A percentile compares a stretch with the other conserved stretches of the same genome.
Evolutionary conservation across 2,888 invertebrate genomes (phyloP).

Genomic region (Antheraea assamensis): DNA sequence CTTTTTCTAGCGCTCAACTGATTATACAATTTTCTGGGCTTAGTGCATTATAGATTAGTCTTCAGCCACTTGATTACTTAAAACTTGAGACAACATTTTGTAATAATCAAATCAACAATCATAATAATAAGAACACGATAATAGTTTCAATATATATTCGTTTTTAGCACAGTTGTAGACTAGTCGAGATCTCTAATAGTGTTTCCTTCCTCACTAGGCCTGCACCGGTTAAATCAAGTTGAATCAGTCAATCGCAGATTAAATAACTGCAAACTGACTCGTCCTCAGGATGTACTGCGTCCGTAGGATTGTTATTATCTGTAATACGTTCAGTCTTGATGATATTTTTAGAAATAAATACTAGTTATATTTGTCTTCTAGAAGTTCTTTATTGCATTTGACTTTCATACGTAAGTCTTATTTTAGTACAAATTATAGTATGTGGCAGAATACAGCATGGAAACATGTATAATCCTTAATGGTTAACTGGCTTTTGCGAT

Average conservation of each 20-base stretch:
- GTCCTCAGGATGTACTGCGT: background rate
- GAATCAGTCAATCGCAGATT: background rate
- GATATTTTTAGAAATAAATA: slow-evolving; percentile 1
- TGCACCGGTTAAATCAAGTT: background rate
- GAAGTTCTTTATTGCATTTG: background rate
- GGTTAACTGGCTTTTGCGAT: too few relatives aligned
- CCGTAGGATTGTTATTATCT: background rate
- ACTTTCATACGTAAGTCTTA: background rate
- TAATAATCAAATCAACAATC: background rate
- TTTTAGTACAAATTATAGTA: too few relatives aligned
- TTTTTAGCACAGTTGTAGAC: background rate
- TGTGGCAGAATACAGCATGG: too few relatives aligned
- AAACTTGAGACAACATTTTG: background rate
- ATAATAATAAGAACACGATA: background rate
- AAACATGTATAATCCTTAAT: too few relatives aligned
- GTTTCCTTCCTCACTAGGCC: slow-evolving; percentile 1
- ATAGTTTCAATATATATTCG: background rate
- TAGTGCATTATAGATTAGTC: too few relatives aligned
- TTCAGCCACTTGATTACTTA: too few relatives aligned
- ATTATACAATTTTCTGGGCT: too few relatives aligned
- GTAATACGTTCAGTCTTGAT: background rate
- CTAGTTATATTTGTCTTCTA: background rate
- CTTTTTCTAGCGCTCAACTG: too few relatives aligned
- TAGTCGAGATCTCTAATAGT: background rate
- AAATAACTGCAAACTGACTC: background rate